phyloP scores from a whole-genome alignment of 2,888 invertebrate species.

The Stratiomys singularior region DNA sequence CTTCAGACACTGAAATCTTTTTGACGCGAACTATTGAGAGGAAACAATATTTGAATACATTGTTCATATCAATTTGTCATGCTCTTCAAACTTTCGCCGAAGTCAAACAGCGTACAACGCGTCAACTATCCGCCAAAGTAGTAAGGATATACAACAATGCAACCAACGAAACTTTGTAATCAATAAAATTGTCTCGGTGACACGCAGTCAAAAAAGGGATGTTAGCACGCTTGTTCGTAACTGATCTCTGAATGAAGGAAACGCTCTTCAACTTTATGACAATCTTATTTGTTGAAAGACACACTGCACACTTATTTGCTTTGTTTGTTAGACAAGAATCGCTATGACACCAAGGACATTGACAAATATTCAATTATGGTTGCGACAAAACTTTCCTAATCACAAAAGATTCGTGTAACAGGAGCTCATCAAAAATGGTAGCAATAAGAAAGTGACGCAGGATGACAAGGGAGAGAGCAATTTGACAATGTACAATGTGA shows the following conservation, averaged over 20 bases:
- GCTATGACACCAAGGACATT: constrained; percentile 8
- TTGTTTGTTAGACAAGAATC: constrained; percentile 10
- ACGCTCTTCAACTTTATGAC: constrained; percentile 1
- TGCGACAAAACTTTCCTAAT: constrained; percentile 29
- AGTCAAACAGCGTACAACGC: constrained; percentile 9
- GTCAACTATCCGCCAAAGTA: constrained; percentile 1
- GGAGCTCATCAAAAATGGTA: background rate
- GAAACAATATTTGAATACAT: background rate
- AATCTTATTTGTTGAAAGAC: background rate
- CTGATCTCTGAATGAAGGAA: background rate
- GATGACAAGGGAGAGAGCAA: too few species aligned
- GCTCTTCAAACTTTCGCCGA: background rate
- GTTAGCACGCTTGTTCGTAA: background rate
- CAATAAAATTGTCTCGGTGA: constrained; percentile 1
- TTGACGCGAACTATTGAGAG: background rate
- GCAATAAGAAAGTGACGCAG: too few species aligned
- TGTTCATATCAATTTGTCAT: constrained; percentile 27
- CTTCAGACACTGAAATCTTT: background rate
- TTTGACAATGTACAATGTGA: too few species aligned
- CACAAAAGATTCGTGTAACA: constrained; percentile 12
- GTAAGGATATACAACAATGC: constrained; percentile 13
- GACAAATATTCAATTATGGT: constrained; percentile 32
- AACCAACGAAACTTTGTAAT: background rate
- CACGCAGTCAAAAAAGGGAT: constrained; percentile 1
- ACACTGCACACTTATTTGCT: background rate